Base-by-base conservation (phyloP, 2,888 invertebrate species). In the Drosophila formosana region DNA sequence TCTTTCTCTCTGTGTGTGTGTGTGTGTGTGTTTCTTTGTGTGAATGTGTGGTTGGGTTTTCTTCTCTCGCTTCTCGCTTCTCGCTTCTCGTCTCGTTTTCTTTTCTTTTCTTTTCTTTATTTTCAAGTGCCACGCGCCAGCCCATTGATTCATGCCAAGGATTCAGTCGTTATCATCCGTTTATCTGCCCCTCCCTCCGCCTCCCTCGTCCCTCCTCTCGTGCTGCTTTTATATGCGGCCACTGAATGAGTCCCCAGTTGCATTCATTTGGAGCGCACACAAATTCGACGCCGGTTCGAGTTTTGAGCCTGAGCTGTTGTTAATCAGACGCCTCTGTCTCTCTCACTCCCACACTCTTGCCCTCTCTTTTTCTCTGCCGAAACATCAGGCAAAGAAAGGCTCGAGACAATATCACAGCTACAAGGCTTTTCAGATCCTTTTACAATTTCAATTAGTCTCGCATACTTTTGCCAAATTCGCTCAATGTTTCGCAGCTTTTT, bases 171-270 rank as follows among this genome's bases (percentile, higher is more conserved):
- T 69, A 64, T 56, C 64, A 72, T 84, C 49, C 67, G 69, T 84
- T 62, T 68, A 67, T 72, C 68, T 63, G 32, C 39, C 39, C 39
- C 9, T 30, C 30, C 32, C 23, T 8, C 25, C 6, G 34, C 9
- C 7, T 0, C 9, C 18, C 39, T 11, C 8, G n/a, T 3, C 11
- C 7, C 3, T 43, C 18, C 18, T 18, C 52, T 69, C 73, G 68
- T 72, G 62, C 51, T 52, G 55, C 69, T 70, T 78, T 78, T 62
- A 74, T 74, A 58, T 37, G 37, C 60, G 39, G 46, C 65, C 52
- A 68, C 67, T 74, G 71, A 81, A 80, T 81, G 79, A 78, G 72
- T 78, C 82, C 79, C 76, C 66, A 69, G 79, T 43, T 76, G 76
- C 79, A 73, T 72, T 82, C 78, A 80, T 72, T 78, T 63, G 62